Conservation (phyloP, 2,888 invertebrate species). For the Eledona agricola region DNA sequence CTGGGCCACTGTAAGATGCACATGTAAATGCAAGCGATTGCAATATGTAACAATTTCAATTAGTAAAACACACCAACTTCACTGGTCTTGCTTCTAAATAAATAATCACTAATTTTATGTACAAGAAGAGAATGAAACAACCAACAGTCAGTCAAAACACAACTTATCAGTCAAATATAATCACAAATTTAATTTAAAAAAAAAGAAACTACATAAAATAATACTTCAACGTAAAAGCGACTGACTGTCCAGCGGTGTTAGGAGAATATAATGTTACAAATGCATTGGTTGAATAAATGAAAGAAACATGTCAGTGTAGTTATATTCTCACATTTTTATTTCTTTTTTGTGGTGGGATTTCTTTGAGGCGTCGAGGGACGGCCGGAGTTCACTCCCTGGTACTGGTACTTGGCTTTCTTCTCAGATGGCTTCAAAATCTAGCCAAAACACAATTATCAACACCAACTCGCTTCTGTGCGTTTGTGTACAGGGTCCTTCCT, state of each 20-base stretch:
- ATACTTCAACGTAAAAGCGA: constrained; percentile 47
- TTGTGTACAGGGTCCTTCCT: too few species aligned
- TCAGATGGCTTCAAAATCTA: constrained; percentile 99
- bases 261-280: constrained; percentile 44
- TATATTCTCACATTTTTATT: constrained; percentile 58
- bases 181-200: constrained; percentile 41
- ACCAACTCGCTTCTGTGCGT: too few species aligned
- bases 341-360: constrained; percentile 77
- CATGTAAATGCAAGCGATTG: constrained; percentile 37
- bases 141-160: constrained; percentile 40
- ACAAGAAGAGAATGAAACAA: constrained; percentile 19
- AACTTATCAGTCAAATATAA: too few species aligned
- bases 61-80: constrained; percentile 32
- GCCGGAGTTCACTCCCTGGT: constrained; percentile 86
- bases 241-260: constrained; percentile 47
- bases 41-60: constrained; percentile 23
- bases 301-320: constrained; percentile 33
- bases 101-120: constrained; percentile 32
- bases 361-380: constrained; percentile 87
- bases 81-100: constrained; percentile 35
- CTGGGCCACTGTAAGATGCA: constrained; percentile 37
- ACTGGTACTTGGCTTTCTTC: constrained; percentile 99
- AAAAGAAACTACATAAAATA: constrained; percentile 47
- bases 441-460: constrained; percentile 46
- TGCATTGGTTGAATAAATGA: constrained; percentile 42